Conservation (phyloP, 2,113 vertebrate genomes). For the Poeciliopsis retropinna region DNA sequence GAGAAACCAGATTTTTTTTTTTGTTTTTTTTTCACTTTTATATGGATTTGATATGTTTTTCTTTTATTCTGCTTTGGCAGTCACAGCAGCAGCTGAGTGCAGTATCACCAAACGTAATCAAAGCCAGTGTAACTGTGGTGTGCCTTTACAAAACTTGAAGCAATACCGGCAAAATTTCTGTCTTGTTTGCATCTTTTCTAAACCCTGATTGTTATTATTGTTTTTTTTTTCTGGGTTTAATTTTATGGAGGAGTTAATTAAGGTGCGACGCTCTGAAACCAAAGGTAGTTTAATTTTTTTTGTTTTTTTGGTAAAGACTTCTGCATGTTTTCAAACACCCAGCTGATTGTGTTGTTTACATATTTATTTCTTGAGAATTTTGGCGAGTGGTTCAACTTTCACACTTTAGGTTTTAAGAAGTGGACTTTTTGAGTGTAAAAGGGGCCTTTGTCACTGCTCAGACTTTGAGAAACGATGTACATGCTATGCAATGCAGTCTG, state of each 20-base stretch:
- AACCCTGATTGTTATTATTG: slow-evolving; percentile 6
- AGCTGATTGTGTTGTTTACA: slow-evolving; percentile 32
- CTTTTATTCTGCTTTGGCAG: slow-evolving; percentile 43
- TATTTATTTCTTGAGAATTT: slow-evolving; percentile 47
- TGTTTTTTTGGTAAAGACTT: slow-evolving; percentile 25
- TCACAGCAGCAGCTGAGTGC: slow-evolving; percentile 45
- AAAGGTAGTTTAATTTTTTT: slow-evolving; percentile 35
- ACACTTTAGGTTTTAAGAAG: slow-evolving; percentile 29
- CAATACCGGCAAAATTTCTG: slow-evolving; percentile 26
- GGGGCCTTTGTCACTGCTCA: slow-evolving; percentile 25
- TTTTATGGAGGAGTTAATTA: slow-evolving; percentile 26
- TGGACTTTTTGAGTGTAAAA: slow-evolving; percentile 15
- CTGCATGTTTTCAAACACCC: slow-evolving; percentile 22
- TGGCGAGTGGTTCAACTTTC: slow-evolving; percentile 38
- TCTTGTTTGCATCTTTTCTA: slow-evolving; percentile 37
- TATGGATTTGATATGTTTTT: slow-evolving; percentile 67
- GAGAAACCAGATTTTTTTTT: slow-evolving; percentile 46
- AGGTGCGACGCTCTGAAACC: slow-evolving; percentile 28
- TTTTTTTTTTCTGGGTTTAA: slow-evolving; percentile 13
- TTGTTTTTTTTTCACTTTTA: slow-evolving; percentile 80
- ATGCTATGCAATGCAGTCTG: slow-evolving; percentile 62
- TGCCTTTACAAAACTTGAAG: slow-evolving; percentile 57
- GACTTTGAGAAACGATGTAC: slow-evolving; percentile 44
- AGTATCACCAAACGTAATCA: slow-evolving; percentile 61
- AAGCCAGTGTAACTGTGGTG: slow-evolving; percentile 34